A percentile compares a stretch with the other conserved stretches of the same genome.
Evolutionary conservation across 2,888 invertebrate species (phyloP).

Genomic region (Callosobruchus maculatus): DNA sequence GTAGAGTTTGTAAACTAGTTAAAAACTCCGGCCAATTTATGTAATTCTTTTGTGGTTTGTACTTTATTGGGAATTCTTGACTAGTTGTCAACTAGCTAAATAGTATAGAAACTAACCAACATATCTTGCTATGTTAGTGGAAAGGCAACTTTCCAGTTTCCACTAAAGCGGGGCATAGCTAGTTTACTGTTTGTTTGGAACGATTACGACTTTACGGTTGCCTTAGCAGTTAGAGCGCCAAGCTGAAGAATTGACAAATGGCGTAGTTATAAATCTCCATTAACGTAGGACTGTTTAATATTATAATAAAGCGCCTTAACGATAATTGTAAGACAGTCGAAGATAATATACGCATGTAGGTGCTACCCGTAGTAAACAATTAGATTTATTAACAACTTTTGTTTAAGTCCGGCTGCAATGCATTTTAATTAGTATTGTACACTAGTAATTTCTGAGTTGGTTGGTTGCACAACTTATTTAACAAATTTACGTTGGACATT

Average conservation of each 20-base stretch:
- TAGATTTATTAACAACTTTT: neutral
- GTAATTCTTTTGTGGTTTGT: no score
- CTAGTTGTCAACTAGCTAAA: no score
- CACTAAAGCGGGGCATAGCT: no score
- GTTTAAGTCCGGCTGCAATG: neutral
- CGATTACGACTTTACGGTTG: neutral
- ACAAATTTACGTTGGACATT: neutral
- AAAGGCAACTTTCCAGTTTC: no score
- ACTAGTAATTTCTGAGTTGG: neutral
- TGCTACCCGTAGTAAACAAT: neutral
- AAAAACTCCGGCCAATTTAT: no score
- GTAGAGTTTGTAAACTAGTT: no score
- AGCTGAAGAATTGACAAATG: neutral
- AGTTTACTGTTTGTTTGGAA: neutral
- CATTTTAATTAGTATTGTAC: neutral
- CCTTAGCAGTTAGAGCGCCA: neutral
- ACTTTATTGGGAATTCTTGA: no score
- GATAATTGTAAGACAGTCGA: neutral
- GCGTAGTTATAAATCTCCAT: neutral
- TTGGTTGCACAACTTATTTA: neutral
- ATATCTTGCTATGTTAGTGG: no score
- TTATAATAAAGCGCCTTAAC: neutral
- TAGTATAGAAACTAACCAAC: no score
- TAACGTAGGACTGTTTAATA: neutral
- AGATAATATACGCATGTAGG: neutral